A percentile compares a stretch with the other conserved stretches of the same genome.
These are phyloP conservation scores for Plodia interpunctella DNA, from an alignment of 1,140 invertebrate genomes.

Conservation along the genomic window DNA sequence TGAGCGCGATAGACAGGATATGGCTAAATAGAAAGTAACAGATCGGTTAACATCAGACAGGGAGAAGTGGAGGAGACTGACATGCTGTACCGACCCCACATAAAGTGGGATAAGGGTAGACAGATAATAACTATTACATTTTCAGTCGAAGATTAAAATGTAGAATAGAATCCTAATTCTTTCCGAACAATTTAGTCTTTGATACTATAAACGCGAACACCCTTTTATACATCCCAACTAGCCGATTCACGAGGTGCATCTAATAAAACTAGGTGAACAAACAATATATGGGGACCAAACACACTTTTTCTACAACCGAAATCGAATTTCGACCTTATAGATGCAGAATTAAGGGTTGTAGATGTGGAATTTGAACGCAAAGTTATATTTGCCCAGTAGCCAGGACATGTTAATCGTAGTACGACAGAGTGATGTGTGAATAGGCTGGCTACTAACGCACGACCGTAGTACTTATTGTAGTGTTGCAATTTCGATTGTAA, in stretches of 20 bases:
- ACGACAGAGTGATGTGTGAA: slow-evolving; percentile 32
- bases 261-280: slow-evolving; percentile 12
- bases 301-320: neutral
- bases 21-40: no score
- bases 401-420: slow-evolving; percentile 43
- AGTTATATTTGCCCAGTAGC: slow-evolving; percentile 26
- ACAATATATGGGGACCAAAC: slow-evolving; percentile 9
- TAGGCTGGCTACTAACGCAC: slow-evolving; percentile 23
- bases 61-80: no score
- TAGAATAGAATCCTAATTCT: no score
- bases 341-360: neutral
- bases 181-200: no score
- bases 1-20: no score
- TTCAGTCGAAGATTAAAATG: no score
- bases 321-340: neutral
- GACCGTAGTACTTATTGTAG: neutral
- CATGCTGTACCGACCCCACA: no score
- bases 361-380: neutral
- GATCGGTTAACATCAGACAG: no score
- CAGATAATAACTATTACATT: no score
- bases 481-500: neutral
- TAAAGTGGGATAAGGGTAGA: no score
- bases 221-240: neutral
- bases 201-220: no score
- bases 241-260: neutral